These are phyloP conservation scores for Bombylius discolor DNA, from an alignment of 2,888 invertebrate species.

Conservation along the genomic window DNA sequence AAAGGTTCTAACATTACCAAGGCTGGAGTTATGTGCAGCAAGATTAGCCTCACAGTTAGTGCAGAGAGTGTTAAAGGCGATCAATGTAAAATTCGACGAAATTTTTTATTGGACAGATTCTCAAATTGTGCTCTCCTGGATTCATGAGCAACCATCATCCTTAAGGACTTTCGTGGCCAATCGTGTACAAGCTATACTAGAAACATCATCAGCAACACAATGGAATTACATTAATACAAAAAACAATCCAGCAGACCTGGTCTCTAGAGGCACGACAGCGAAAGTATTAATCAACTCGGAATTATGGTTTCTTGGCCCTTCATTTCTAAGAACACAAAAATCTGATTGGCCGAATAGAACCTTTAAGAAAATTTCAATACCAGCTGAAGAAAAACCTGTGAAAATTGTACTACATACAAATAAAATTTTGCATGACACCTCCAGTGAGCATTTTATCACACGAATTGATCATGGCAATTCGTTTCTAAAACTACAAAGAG, in stretches of 20 bases:
- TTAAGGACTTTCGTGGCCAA: background rate
- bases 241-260: background rate
- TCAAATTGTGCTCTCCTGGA: background rate
- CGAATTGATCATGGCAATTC: too few relatives aligned
- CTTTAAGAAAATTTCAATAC: too few relatives aligned
- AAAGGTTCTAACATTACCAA: conserved; percentile 12
- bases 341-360: too few relatives aligned
- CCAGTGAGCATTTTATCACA: too few relatives aligned
- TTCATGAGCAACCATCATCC: background rate
- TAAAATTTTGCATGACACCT: too few relatives aligned
- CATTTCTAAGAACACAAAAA: background rate
- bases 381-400: too few relatives aligned
- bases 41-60: background rate
- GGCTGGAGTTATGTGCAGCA: conserved; percentile 15
- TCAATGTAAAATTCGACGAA: background rate
- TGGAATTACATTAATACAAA: background rate
- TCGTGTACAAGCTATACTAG: background rate
- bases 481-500: too few relatives aligned
- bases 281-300: background rate
- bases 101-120: background rate
- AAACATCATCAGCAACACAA: background rate
- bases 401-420: too few relatives aligned
- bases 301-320: background rate
- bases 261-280: background rate
- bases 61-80: background rate